These are phyloP conservation scores for Pangasianodon hypophthalmus DNA, from an alignment of 2,113 vertebrate species.

Conservation along the genomic window DNA sequence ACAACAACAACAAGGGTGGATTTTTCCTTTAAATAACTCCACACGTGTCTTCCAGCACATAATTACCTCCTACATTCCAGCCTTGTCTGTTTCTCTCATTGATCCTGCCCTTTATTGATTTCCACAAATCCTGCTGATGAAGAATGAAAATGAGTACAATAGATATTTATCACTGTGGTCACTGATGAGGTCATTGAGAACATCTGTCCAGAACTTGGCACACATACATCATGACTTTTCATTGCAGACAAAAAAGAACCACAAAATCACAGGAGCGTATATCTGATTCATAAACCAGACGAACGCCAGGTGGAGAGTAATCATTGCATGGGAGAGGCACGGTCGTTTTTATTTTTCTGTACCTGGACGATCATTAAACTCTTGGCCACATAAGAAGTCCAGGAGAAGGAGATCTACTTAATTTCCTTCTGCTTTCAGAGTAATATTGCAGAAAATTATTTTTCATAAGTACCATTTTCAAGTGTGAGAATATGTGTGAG, in stretches of 20 bases:
- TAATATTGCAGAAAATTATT: conserved; percentile 27
- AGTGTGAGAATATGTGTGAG: conserved; percentile 49
- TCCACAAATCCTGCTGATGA: not conserved
- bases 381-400: not conserved
- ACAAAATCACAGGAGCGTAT: not conserved
- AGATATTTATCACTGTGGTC: not conserved
- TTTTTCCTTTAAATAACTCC: not conserved
- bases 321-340: not conserved
- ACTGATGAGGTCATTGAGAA: conserved; percentile 22
- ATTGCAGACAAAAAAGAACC: conserved; percentile 9
- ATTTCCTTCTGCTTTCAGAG: conserved; percentile 16
- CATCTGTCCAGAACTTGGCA: not conserved
- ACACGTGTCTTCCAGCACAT: not conserved
- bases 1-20: too few species aligned
- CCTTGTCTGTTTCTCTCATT: not conserved
- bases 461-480: conserved; percentile 31
- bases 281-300: not conserved
- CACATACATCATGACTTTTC: conserved; percentile 17
- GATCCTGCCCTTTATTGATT: conserved; percentile 13
- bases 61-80: not conserved
- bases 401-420: not conserved
- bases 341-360: not conserved
- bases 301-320: not conserved
- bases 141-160: not conserved
- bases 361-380: not conserved